These are phyloP conservation scores for Leptoclinus maculatus DNA, from an alignment of 2,797 vertebrate species.

Conservation along the genomic window DNA sequence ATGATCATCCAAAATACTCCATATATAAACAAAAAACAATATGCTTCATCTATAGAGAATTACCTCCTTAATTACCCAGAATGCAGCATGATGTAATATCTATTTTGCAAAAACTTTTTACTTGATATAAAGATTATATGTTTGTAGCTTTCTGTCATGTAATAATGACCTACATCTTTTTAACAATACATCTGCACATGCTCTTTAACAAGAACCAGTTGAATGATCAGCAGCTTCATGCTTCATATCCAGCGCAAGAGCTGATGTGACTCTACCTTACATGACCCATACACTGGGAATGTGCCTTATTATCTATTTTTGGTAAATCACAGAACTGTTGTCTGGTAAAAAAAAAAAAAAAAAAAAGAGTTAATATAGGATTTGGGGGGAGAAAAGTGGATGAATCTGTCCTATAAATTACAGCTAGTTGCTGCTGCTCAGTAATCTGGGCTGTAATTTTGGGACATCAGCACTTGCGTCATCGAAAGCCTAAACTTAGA, in stretches of 20 bases:
- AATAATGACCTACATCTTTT: neutral
- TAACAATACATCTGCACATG: neutral
- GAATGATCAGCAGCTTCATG: neutral
- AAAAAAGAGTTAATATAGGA: constrained; percentile 11
- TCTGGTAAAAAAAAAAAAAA: constrained; percentile 31
- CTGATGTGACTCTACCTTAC: neutral
- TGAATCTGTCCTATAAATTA: constrained; percentile 52
- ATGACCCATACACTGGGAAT: constrained; percentile 14
- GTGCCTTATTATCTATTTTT: constrained; percentile 32
- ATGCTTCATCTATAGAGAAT: neutral
- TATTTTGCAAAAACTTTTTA: neutral
- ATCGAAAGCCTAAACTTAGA: constrained; percentile 31
- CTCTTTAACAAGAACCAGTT: neutral
- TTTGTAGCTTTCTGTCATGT: neutral
- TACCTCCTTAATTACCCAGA: neutral
- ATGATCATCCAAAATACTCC: neutral
- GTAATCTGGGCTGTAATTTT: constrained; percentile 50
- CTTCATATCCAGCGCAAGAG: neutral
- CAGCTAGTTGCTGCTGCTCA: constrained; percentile 22
- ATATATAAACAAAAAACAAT: neutral
- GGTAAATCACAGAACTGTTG: constrained; percentile 29
- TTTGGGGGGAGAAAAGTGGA: constrained; percentile 9
- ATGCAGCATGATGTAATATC: neutral
- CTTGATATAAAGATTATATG: neutral
- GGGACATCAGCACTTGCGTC: constrained; percentile 31